A percentile compares a stretch with the other conserved stretches of the same genome.
phyloP scores from a whole-genome alignment of 2,888 invertebrate genomes.

The Urechis unicinctus region DNA sequence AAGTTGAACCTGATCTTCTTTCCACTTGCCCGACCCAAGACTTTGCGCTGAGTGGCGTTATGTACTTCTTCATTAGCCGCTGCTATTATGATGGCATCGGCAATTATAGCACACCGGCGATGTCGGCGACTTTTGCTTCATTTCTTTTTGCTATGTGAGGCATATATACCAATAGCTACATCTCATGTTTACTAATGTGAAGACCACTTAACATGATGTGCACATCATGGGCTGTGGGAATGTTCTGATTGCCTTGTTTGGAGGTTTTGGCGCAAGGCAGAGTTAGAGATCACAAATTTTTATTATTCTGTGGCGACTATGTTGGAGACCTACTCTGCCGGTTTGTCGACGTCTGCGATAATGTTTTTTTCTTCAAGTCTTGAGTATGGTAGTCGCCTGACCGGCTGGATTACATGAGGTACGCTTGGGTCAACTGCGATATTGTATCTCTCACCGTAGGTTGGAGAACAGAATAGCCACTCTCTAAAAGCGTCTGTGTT shows the following conservation, averaged over 20 bases:
- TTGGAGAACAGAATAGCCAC: slow-evolving; percentile 1
- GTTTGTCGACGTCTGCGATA: slow-evolving; percentile 12
- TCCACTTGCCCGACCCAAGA: slow-evolving; percentile 14
- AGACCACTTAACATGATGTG: slow-evolving; percentile 11
- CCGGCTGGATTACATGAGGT: slow-evolving; percentile 8
- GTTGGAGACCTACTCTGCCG: too few relatives aligned
- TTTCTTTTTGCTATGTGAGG: slow-evolving; percentile 14
- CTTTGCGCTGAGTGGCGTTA: slow-evolving; percentile 12
- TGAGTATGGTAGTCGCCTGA: slow-evolving; percentile 10
- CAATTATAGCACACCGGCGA: slow-evolving; percentile 13
- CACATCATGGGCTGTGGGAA: slow-evolving; percentile 15
- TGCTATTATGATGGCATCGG: slow-evolving; percentile 20
- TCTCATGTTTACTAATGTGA: slow-evolving; percentile 17
- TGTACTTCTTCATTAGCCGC: slow-evolving; percentile 17
- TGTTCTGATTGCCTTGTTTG: slow-evolving; percentile 11
- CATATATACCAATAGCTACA: slow-evolving; percentile 22
- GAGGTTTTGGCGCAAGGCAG: slow-evolving; percentile 13
- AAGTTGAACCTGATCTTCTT: slow-evolving; percentile 18
- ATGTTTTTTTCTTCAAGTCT: slow-evolving; percentile 10
- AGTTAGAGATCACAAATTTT: slow-evolving; percentile 13
- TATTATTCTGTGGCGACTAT: slow-evolving; percentile 17
- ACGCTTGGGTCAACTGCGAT: slow-evolving; percentile 10
- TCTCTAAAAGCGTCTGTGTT: too few relatives aligned
- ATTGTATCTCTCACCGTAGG: slow-evolving; percentile 1
- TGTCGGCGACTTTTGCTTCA: slow-evolving; percentile 14